Conservation (phyloP, 2,797 vertebrate genomes). For the Anguilla obscura region DNA sequence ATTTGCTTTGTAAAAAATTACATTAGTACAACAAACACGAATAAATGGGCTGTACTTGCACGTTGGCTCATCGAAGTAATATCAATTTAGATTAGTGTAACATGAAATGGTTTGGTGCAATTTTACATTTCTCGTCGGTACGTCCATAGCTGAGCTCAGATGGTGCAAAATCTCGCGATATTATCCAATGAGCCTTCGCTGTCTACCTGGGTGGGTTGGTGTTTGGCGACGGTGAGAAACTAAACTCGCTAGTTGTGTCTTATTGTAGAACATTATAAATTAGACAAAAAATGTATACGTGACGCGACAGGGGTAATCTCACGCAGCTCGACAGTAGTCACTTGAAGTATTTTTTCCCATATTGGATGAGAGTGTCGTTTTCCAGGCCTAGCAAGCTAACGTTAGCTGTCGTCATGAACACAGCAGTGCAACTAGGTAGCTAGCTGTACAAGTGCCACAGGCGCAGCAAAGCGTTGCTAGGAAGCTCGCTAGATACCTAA, state of each 20-base stretch:
- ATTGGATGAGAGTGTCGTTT: neutral
- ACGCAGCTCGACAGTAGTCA: neutral
- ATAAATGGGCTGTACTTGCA: neutral
- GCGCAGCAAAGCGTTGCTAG: neutral
- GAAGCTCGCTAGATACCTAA: neutral
- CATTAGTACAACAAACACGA: too few relatives aligned
- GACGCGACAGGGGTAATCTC: neutral
- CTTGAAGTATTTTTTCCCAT: neutral
- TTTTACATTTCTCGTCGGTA: neutral
- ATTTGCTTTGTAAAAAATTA: too few relatives aligned
- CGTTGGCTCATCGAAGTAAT: neutral
- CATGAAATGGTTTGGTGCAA: neutral
- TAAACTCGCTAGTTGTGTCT: neutral
- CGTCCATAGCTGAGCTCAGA: neutral
- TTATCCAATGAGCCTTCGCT: constrained; percentile 32
- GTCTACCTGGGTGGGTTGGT: constrained; percentile 30
- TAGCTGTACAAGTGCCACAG: neutral
- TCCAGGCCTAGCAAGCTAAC: constrained; percentile 27
- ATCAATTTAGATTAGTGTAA: neutral
- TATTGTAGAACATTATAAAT: neutral
- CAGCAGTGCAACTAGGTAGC: constrained; percentile 31
- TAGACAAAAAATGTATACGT: neutral
- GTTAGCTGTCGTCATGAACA: constrained; percentile 57
- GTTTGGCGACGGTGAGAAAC: constrained; percentile 36
- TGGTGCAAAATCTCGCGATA: constrained; percentile 28